Evolutionary conservation across 2,113 vertebrate species (phyloP), one percentile per base, ranked within the genome.

Genomic region (Casuarius casuarius): DNA sequence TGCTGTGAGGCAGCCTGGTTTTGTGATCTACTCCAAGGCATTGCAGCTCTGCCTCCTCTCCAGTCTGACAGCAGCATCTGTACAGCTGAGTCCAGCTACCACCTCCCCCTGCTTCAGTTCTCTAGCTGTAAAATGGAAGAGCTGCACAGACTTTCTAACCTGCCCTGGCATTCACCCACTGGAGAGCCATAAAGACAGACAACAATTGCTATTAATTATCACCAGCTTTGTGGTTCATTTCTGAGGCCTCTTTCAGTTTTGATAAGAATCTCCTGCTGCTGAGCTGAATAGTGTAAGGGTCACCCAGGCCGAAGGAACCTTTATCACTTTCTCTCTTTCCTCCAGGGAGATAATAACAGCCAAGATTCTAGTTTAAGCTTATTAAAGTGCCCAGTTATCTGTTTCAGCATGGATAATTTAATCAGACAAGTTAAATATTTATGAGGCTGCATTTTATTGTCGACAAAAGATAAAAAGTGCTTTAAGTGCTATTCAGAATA

Each of bases 361-460:
- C 67, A 73, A 90, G 79, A 95, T 92, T 95, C 92, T 72, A 67
- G 52, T 89, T 89, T 82, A 95, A 96, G 94, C 87, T 95, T 95
- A 96, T 94, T 95, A 93, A 94, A 89, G 86, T 28, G 38, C 35
- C 38, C 25, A 65, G 82, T 85, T 97, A 97, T 96, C 94, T 96
- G 84, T 83, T 91, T 96, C 92, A 95, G 89, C 76, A 78, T 66
- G 68, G 95, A 81, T 94, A 97, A 92, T 97, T 97, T 94, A 93
- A 96, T 93, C 93, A 92, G 95, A 94, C 29, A 89, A 94, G 80
- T 95, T 97, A 97, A 98, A 97, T 98, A 97, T 98, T 97, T 97
- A 98, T 96, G 94, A 97, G 94, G 89, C 72, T 96, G 85, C 80
- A 73, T 77, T 85, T 95, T 95, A 95, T 94, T 97, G 89, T 94